Base-by-base conservation (phyloP, 2,888 invertebrate species). In the Sphecodes monilicornis region DNA sequence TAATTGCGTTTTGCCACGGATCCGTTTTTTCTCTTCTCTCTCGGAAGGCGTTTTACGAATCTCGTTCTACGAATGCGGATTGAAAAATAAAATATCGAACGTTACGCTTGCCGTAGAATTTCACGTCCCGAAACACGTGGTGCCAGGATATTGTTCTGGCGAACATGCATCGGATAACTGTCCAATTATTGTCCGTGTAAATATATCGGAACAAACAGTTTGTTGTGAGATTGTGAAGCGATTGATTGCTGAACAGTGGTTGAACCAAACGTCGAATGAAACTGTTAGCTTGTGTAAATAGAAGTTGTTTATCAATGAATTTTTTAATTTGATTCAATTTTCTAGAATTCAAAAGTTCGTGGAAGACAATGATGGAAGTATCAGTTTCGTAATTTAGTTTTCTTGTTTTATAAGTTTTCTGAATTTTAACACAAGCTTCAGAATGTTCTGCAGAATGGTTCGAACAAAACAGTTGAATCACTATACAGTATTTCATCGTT, bases 11-110 rank as follows among this genome's bases (percentile, higher is more conserved):
- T 16, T 50, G 39, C 22, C 66, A 18, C 66, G 18, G 66, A 43
- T 78, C 43, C 74, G 41, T 82, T 74, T 64, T 39, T 36, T 18
- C 32, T 18, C 57, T n/a, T n/a, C 46, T 77, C 54, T 79, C 46
- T 76, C 70, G 16, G 46, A 41, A 60, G 46, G 32, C 57, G 54
- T n/a, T 54, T 3, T 39, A 80, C 46, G 66, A 78, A 78, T 69
- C 43, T 76, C 39, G 22, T n/a, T 66, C 13, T 29, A 16, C 72
- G 54, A 78, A 36, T 11, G 54, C 54, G 16, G 26, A 36, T 68
- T 18, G 18, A 22, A n/a, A 75, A 50, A 39, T 32, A 36, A 64
- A 76, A 60, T 60, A 26, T 46, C 36, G 36, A 36, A 36, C 36
- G 36, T 36, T 36, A 36, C 5, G 36, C 36, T 36, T 36, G n/a